Conservation (phyloP, 2,888 invertebrate genomes). For the Scrobipalpa atriplicella region DNA sequence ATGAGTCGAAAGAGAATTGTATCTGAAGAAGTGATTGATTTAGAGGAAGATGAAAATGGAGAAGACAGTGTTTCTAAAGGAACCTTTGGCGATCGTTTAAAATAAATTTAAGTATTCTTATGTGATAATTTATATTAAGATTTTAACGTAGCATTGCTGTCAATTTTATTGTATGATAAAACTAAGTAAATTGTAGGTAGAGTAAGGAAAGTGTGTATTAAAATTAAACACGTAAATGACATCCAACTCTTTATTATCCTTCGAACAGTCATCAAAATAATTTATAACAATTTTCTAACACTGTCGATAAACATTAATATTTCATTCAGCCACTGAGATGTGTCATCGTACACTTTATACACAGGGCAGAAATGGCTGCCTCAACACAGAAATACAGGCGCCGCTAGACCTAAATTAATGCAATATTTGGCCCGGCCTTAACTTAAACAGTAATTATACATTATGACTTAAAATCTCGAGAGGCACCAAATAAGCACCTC, state of each 20-base stretch:
- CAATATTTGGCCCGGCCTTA: slow-evolving; percentile 82
- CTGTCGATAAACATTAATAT: slow-evolving; percentile 81
- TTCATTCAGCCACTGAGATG: slow-evolving; percentile 80
- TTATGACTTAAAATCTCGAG: slow-evolving; percentile 76
- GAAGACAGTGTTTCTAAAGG: slow-evolving; percentile 50
- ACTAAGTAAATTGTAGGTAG: slow-evolving; percentile 39
- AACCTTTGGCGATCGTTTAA: slow-evolving; percentile 59
- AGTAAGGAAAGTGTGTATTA: neutral
- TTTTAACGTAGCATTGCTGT: too few species aligned
- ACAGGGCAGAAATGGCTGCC: slow-evolving; percentile 69
- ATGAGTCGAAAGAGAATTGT: slow-evolving; percentile 43
- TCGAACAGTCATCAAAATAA: slow-evolving; percentile 85
- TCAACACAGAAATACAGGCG: slow-evolving; percentile 67
- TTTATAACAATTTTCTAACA: slow-evolving; percentile 84
- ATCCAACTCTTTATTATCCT: slow-evolving; percentile 84
- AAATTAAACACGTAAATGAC: slow-evolving; percentile 59
- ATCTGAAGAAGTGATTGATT: slow-evolving; percentile 41
- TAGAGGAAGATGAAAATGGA: slow-evolving; percentile 41
- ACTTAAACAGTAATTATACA: slow-evolving; percentile 78
- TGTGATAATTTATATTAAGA: too few species aligned
- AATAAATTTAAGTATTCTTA: slow-evolving; percentile 26
- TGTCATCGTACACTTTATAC: slow-evolving; percentile 70
- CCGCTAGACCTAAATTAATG: slow-evolving; percentile 76
- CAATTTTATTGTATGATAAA: too few species aligned
- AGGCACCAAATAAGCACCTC: slow-evolving; percentile 52